phyloP scores from a whole-genome alignment of 2,888 invertebrate genomes.

The Drosophila peninsularis region DNA sequence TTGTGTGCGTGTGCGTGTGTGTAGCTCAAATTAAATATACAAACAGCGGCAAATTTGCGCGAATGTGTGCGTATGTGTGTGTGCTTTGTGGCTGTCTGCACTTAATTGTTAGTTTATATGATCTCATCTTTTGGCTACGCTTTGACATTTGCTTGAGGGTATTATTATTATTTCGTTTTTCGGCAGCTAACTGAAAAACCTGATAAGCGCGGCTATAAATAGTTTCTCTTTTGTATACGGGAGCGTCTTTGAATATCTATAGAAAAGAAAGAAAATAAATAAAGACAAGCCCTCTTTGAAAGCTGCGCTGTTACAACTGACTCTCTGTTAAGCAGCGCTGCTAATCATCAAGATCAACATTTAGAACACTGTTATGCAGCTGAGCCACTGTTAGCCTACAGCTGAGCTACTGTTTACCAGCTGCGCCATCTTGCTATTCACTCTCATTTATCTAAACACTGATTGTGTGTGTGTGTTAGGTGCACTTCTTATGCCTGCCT shows the following conservation, averaged over 20 bases:
- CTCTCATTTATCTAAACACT: constrained; percentile 32
- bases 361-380: constrained; percentile 2
- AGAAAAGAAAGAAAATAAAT: constrained; percentile 1
- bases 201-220: constrained; percentile 59
- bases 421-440: constrained; percentile 43
- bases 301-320: constrained; percentile 8
- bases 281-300: constrained; percentile 30
- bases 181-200: constrained; percentile 33
- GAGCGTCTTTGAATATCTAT: constrained; percentile 12
- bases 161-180: constrained; percentile 19
- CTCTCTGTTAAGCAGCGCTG: constrained; percentile 12
- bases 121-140: constrained; percentile 61
- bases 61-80: constrained; percentile 7
- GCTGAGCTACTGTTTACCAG: constrained; percentile 12
- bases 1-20: constrained; percentile 2
- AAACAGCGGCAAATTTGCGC: constrained; percentile 61
- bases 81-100: constrained; percentile 29
- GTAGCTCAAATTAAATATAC: constrained; percentile 66
- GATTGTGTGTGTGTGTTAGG: constrained; percentile 20
- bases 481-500: constrained; percentile 9
- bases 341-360: not conserved
- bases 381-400: not conserved
- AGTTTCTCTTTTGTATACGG: constrained; percentile 25
- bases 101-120: constrained; percentile 77
- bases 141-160: constrained; percentile 45